Conservation (phyloP, 2,113 vertebrate genomes). For the Pipra filicauda region DNA sequence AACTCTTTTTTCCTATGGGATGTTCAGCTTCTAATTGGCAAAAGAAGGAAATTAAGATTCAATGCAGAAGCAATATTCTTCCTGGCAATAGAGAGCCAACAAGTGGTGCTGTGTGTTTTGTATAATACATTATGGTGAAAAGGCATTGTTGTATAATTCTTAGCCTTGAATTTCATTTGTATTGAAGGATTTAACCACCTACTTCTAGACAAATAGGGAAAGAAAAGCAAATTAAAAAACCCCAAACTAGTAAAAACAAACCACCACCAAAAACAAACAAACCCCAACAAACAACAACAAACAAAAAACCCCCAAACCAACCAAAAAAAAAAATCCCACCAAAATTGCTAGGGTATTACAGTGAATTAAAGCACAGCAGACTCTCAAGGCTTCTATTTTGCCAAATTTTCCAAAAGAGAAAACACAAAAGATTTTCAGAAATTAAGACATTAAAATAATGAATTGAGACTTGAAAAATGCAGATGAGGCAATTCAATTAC, state of each 20-base stretch:
- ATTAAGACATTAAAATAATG: conserved; percentile 33
- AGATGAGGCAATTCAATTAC: conserved; percentile 14
- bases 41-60: not conserved
- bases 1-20: not conserved
- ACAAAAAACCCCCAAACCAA: not conserved
- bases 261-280: not conserved
- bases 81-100: not conserved
- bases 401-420: not conserved
- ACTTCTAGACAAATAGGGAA: not conserved
- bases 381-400: not conserved
- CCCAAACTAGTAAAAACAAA: not conserved
- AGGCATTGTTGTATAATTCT: not conserved
- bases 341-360: not conserved
- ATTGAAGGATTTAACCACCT: not conserved
- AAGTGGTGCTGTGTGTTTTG: not conserved
- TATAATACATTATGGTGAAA: not conserved
- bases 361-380: not conserved
- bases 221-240: not conserved
- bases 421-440: not conserved
- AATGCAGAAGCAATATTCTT: not conserved
- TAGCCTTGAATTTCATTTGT: not conserved
- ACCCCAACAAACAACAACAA: not conserved
- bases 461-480: conserved; percentile 18
- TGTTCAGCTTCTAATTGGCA: not conserved
- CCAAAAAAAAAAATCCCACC: not conserved